Base-by-base conservation (phyloP, 2,113 vertebrate species). In the Onychostruthus taczanowskii region DNA sequence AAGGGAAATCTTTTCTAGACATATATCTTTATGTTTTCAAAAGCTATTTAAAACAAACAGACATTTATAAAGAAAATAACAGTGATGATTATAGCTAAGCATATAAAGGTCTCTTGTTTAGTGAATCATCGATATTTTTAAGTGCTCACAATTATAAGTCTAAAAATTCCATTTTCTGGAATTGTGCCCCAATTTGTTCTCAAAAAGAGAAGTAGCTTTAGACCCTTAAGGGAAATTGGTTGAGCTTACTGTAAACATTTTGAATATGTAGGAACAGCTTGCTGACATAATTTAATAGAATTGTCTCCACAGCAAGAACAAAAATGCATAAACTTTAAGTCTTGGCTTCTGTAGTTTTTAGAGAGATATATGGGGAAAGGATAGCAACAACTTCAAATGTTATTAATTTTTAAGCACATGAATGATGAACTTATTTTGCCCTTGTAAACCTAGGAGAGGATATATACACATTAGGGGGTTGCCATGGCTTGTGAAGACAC, bases 371-470 rank as follows among this genome's bases (percentile, higher is more conserved):
- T n/a, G 44, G 35, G 49, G 49, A 69, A 88, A 84, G 13, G 10
- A 67, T 26, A 73, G 53, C 31, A 82, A 73, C 56, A 66, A 50
- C 41, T 83, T 80, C 44, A 85, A 89, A 84, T 76, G 20, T 24
- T 73, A 50, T 39, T 28, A 79, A 89, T 87, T 95, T 96, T 94
- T 94, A 84, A 95, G 68, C 41, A 56, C 66, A 31, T 19, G 39
- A 73, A 21, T 39, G 22, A 74, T 70, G 16, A 43, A 77, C 15
- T 86, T 92, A 44, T n/a, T 90, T 73, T 88, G 27, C 72, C 56
- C 21, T 87, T 67, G 21, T 70, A 43, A 78, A 67, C 37, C 23
- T 77, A 81, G 56, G 72, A 67, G 39, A 27, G 37, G 23, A 47
- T 63, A 24, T 43, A 67, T 50, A 44, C 9, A 55, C 27, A 13